Evolutionary conservation across 2,888 invertebrate species (phyloP).

Genomic region (Athalia cordata): DNA sequence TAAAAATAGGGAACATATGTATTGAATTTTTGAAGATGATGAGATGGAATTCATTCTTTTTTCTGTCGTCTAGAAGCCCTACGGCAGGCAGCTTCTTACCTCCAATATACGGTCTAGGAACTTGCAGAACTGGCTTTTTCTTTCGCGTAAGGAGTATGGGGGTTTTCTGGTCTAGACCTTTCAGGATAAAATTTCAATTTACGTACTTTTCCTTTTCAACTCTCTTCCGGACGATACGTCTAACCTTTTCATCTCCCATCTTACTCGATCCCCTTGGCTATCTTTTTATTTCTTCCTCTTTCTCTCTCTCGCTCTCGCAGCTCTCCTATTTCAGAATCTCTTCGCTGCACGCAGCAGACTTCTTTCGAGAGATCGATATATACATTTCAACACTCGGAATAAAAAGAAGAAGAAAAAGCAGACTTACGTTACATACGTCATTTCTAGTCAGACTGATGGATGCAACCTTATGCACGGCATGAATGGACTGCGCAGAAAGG

Average conservation of each 20-base stretch:
- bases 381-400: background rate
- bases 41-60: too few relatives aligned
- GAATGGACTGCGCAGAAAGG: too few relatives aligned
- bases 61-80: too few relatives aligned
- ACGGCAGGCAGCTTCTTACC: too few relatives aligned
- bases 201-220: conserved; percentile 40
- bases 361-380: conserved; percentile 2
- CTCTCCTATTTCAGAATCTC: too few relatives aligned
- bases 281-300: background rate
- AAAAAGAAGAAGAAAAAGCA: background rate
- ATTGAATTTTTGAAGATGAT: too few relatives aligned
- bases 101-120: too few relatives aligned
- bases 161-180: conserved; percentile 31
- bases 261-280: background rate
- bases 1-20: too few relatives aligned
- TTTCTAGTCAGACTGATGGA: background rate
- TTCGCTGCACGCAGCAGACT: background rate
- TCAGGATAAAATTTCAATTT: conserved; percentile 40
- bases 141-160: background rate
- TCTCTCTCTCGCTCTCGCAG: background rate
- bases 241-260: conserved; percentile 31
- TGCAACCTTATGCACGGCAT: background rate
- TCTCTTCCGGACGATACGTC: conserved; percentile 42
- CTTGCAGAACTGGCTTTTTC: background rate
- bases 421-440: background rate